Evolutionary conservation across 1,140 invertebrate genomes (phyloP).

Genomic region (Galleria mellonella): DNA sequence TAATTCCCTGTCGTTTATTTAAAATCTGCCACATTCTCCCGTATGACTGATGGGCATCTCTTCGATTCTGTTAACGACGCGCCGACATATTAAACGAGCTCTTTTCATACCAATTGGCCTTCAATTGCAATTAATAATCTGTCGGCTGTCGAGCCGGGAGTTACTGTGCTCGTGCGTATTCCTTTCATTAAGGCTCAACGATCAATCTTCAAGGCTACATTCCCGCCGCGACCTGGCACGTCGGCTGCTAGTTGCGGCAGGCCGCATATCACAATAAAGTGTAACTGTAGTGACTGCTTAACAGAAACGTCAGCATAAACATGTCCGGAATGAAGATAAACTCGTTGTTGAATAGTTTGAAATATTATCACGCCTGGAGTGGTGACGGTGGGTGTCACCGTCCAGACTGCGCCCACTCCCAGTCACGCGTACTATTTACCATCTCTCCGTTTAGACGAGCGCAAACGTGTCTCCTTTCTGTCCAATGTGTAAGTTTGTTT

Average conservation of each 20-base stretch:
- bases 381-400: constrained; percentile 24
- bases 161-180: constrained; percentile 49
- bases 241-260: constrained; percentile 15
- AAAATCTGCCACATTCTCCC: constrained; percentile 50
- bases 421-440: neutral
- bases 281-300: constrained; percentile 36
- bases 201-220: constrained; percentile 44
- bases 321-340: constrained; percentile 50
- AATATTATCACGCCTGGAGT: constrained; percentile 29
- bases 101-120: constrained; percentile 57
- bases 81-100: constrained; percentile 18
- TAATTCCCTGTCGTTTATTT: constrained; percentile 41
- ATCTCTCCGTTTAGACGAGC: neutral
- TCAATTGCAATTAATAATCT: constrained; percentile 57
- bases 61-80: constrained; percentile 23
- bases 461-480: neutral
- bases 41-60: constrained; percentile 26
- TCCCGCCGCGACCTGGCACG: constrained; percentile 15
- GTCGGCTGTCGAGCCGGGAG: constrained; percentile 21
- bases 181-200: constrained; percentile 36
- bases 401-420: constrained; percentile 31
- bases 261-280: constrained; percentile 35
- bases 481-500: neutral
- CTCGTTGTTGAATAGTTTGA: constrained; percentile 41
- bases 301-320: constrained; percentile 41